Base-by-base conservation (phyloP, 35 echinoderm and acorn worm genomes). In the Acanthaster planci region DNA sequence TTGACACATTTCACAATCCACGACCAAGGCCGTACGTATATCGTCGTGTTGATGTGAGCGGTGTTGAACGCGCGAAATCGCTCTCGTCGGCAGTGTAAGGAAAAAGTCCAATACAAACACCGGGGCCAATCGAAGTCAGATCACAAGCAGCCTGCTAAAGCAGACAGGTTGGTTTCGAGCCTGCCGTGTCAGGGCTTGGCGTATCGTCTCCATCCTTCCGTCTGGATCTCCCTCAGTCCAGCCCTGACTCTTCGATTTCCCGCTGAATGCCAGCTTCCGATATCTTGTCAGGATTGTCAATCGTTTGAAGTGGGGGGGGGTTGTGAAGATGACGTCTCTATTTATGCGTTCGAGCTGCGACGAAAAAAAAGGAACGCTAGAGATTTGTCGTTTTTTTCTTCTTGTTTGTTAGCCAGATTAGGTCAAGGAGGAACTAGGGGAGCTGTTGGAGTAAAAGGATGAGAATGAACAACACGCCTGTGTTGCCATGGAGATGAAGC, bases 281-380 rank as follows among this genome's bases (percentile, higher is more conserved):
- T 34, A 72, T 34, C 10, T 72, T 72, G 64, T 72, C 64, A 72
- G 16, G 64, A 72, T 72, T 72, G 64, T 29, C 64, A 72, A 59
- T n/a, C 64, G 15, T 19, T 12, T 47, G 4, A 47, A 6, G 42
- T 4, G 12, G 12, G 12, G 12, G 12, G 12, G 12, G 12, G 42
- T 12, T 12, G 12, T 26, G 0, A 72, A 72, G 26, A 72, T 72
- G 64, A 72, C 64, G 23, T 72, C 64, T 72, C 34, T 0, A 72
- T 35, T 29, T 26, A 72, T 72, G 64, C 64, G 64, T 72, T 72
- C 22, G 10, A 72, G 14, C 64, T 47, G 42, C 42, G 64, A 34
- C 14, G n/a, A n/a, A 47, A 4, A 47, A 47, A 47, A 6, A 47
- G 4, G 42, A 47, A 47, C 42, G 42, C 42, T 47, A 6, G 42